A percentile compares a stretch with the other conserved stretches of the same genome.
Conservation (phyloP, 2,888 invertebrate species). For the Cynaeus angustus region DNA sequence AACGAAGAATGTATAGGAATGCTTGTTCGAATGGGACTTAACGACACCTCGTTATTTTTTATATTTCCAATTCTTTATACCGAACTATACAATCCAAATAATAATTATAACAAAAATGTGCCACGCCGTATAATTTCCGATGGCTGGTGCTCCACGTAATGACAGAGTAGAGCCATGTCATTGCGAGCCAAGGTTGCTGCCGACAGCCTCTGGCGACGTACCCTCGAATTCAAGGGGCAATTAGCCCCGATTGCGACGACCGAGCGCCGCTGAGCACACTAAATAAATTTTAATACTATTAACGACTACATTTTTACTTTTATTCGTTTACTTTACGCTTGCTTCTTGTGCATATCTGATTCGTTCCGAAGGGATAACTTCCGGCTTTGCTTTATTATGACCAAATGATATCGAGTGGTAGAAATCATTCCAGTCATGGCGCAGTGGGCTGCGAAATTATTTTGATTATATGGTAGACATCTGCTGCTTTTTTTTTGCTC, state of each 20-base stretch:
- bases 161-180: slow-evolving; percentile 68
- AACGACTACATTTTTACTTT: no score
- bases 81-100: slow-evolving; percentile 67
- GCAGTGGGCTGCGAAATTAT: no score
- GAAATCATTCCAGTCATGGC: no score
- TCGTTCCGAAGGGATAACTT: no score
- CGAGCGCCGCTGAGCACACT: no score
- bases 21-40: slow-evolving; percentile 47
- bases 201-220: slow-evolving; percentile 63
- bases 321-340: no score
- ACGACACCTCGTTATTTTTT: slow-evolving; percentile 66
- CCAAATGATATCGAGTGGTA: no score
- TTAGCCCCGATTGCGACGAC: slow-evolving; percentile 44
- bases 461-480: no score
- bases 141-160: slow-evolving; percentile 64
- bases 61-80: slow-evolving; percentile 61
- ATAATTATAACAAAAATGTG: slow-evolving; percentile 69
- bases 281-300: no score
- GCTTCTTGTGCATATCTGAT: no score
- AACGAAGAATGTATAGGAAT: slow-evolving; percentile 55
- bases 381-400: no score
- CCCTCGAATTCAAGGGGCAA: slow-evolving; percentile 57
- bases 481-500: no score
- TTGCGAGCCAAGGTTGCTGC: slow-evolving; percentile 66
- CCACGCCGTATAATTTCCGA: slow-evolving; percentile 67